phyloP scores from a whole-genome alignment of 92 coral and sea anemone genomes.

The Blastomussa wellsi region DNA sequence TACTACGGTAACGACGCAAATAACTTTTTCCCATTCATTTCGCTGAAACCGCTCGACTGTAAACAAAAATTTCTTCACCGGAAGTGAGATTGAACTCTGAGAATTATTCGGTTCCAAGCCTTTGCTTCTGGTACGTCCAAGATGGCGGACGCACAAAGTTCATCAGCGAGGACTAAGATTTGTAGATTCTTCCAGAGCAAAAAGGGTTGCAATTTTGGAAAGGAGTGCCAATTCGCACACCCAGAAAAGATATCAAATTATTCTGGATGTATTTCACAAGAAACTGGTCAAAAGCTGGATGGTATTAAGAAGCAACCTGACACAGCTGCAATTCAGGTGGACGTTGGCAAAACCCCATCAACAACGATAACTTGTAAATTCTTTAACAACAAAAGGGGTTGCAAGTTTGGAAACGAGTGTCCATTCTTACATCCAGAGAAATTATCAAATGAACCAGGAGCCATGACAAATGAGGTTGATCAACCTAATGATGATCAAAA shows the following conservation, averaged over 20 bases:
- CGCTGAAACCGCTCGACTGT: slow-evolving; percentile 1
- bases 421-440: background rate
- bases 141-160: slow-evolving; percentile 48
- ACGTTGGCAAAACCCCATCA: background rate
- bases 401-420: slow-evolving; percentile 6
- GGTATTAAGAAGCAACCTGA: background rate
- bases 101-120: slow-evolving; percentile 11
- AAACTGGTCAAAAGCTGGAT: background rate
- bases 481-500: slow-evolving; percentile 1
- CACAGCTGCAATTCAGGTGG: too few species aligned
- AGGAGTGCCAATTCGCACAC: slow-evolving; percentile 73
- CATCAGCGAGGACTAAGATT: slow-evolving; percentile 14
- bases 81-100: slow-evolving; percentile 33
- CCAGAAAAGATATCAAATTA: background rate
- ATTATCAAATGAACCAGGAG: background rate
- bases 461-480: background rate
- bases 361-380: background rate
- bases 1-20: slow-evolving; percentile 33
- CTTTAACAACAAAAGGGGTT: background rate
- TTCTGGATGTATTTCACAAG: background rate
- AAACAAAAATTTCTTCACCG: slow-evolving; percentile 40
- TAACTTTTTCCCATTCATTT: slow-evolving; percentile 17
- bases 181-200: slow-evolving; percentile 70
- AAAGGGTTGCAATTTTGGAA: slow-evolving; percentile 74
- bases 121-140: slow-evolving; percentile 22